Evolutionary conservation across 2,888 invertebrate species (phyloP), one percentile per base, ranked within the genome.

Genomic region (Xestia rhomboidea): DNA sequence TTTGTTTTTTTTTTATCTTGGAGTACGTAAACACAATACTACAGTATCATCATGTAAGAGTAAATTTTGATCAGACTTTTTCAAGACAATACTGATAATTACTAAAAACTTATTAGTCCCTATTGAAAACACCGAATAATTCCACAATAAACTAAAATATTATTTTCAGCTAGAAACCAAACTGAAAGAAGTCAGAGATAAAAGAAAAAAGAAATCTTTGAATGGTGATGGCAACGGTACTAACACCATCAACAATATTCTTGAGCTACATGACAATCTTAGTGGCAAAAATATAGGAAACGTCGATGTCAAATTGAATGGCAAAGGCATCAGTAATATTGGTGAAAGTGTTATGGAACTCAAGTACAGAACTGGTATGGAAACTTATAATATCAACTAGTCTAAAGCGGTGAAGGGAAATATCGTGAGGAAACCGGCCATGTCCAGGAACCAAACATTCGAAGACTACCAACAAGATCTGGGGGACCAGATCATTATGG

Each of bases 171-270:
- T 95, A 77, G 95, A 95, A 91, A 76, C 91, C 30, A 95, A 95
- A 89, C 85, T 95, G n/a, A 95, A 94, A 91, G 95, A 95, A 90
- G 92, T 95, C 1, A 90, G 91, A 77, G 93, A 94, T 21, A 94
- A 94, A 85, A 95, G 93, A 84, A 95, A 92, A 83, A 94, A 93
- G 81, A 93, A 92, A 71, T 7, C 46, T 8, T 21, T 62, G n/a
- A 15, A 57, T 38, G 5, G 0, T 57, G 79, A 76, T 0, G 24
- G 8, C 0, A 82, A 67, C 30, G 57, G 21, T 67, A 18, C 51
- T 15, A 63, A 5, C 18, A 41, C 41, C 11, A 18, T 1, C 10
- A 44, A 49, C n/a, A 71, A 68, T 71, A n/a, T 21, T 44, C 13
- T 54, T 63, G 76, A 73, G 6, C 27, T 13, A 5, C 85, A 82